Evolutionary conservation across 2,797 vertebrate species (phyloP).

Genomic region (Acrossocheilus fasciatus): DNA sequence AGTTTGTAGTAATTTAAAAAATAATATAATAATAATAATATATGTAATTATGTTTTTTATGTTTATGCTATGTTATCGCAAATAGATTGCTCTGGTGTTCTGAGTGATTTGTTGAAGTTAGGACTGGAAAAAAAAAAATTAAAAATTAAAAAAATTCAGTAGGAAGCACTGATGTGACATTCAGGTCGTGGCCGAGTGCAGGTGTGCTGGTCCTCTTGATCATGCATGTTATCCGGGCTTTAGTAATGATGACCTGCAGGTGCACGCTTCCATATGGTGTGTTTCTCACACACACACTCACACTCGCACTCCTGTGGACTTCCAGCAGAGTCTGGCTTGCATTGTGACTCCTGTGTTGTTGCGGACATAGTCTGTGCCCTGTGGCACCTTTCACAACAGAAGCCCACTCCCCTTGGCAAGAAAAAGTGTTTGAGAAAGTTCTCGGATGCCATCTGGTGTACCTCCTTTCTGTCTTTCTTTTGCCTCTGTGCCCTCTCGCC

Average conservation of each 20-base stretch:
- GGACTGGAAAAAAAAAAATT: background rate
- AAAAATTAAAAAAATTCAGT: background rate
- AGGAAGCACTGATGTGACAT: background rate
- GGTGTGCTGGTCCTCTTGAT: slow-evolving; percentile 43
- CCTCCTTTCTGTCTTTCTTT: slow-evolving; percentile 17
- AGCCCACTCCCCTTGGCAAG: slow-evolving; percentile 58
- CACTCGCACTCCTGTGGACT: slow-evolving; percentile 18
- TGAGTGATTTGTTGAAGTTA: background rate
- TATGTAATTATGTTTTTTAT: too few species aligned
- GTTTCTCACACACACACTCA: slow-evolving; percentile 34
- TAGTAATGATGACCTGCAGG: slow-evolving; percentile 52
- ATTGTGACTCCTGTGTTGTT: slow-evolving; percentile 46
- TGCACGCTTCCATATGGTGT: slow-evolving; percentile 49
- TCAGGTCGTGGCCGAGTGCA: slow-evolving; percentile 1
- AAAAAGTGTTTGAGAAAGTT: slow-evolving; percentile 56
- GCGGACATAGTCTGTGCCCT: slow-evolving; percentile 50
- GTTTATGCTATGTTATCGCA: too few species aligned
- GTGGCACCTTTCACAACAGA: slow-evolving; percentile 49
- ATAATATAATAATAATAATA: too few species aligned
- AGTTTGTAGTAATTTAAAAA: too few species aligned
- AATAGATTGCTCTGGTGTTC: too few species aligned
- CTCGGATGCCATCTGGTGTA: slow-evolving; percentile 62
- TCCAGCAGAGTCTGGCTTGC: slow-evolving; percentile 45
- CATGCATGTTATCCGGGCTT: background rate
- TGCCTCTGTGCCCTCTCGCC: slow-evolving; percentile 43